Base-by-base conservation (phyloP, 2,888 invertebrate genomes). In the Hypena proboscidalis region DNA sequence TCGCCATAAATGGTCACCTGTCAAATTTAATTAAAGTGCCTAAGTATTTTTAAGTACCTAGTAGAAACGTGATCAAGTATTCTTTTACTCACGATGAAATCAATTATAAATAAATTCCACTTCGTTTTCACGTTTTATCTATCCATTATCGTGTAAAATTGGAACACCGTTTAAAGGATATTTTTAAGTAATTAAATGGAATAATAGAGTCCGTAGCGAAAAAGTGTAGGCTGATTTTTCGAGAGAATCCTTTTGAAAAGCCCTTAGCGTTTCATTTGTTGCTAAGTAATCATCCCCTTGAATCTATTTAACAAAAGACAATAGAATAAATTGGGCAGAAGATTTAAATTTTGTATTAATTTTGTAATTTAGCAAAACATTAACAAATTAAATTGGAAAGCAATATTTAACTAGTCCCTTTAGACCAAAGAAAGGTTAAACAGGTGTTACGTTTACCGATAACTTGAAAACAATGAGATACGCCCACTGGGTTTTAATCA, bases 41-140 rank as follows among this genome's bases (percentile, higher is more conserved):
- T 54, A 25, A n/a, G 30, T 41, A 41, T 54, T 42, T 39, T 38
- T 31, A 39, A 45, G 8, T 20, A 8, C 5, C 29, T 25, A 30
- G 33, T 42, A 36, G 31, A 44, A 48, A 57, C 42, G 55, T 63
- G 48, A 42, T 48, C 45, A 58, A 61, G 46, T 41, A 42, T 25
- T 27, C 25, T 19, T 10, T 39, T 34, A 45, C 21, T 37, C 34
- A 42, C 37, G 32, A 54, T 42, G 29, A 45, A 45, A 47, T 35
- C 34, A 44, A 47, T 44, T 49, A 37, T 37, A 56, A 39, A 44
- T 15, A 35, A 30, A 27, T 41, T n/a, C n/a, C 6, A 13, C 22
- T 22, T 41, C 41, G 14, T 54, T 49, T 34, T 14, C 8, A 5
- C n/a, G n/a, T n/a, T n/a, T 17, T 27, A 21, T 25, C 15, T 29